phyloP scores from a whole-genome alignment of 92 coral and sea anemone genomes.

The Phenganax marumi region DNA sequence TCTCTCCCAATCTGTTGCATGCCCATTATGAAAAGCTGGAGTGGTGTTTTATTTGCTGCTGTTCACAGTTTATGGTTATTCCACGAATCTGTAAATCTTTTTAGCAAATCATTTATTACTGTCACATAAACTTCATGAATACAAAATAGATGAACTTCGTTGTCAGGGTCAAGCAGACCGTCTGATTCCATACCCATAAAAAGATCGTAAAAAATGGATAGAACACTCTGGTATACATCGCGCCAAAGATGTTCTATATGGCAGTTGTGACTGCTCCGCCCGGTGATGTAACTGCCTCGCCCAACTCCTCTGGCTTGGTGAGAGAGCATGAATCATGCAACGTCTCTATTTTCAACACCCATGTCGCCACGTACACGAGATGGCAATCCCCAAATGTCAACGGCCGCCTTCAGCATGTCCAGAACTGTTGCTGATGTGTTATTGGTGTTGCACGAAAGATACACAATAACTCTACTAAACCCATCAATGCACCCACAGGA shows the following conservation, averaged over 20 bases:
- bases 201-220: slow-evolving; percentile 47
- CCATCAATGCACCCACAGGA: slow-evolving; percentile 62
- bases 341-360: slow-evolving; percentile 64
- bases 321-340: slow-evolving; percentile 45
- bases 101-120: slow-evolving; percentile 31
- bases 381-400: slow-evolving; percentile 54
- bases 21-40: slow-evolving; percentile 66
- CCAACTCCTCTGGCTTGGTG: slow-evolving; percentile 52
- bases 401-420: slow-evolving; percentile 40
- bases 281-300: slow-evolving; percentile 53
- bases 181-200: slow-evolving; percentile 32
- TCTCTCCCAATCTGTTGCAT: slow-evolving; percentile 66
- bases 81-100: slow-evolving; percentile 44
- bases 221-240: slow-evolving; percentile 47
- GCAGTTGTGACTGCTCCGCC: slow-evolving; percentile 45
- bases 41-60: slow-evolving; percentile 55
- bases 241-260: slow-evolving; percentile 52
- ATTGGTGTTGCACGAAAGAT: slow-evolving; percentile 41
- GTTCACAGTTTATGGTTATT: slow-evolving; percentile 56
- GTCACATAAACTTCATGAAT: slow-evolving; percentile 46
- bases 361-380: slow-evolving; percentile 58
- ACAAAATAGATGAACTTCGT: slow-evolving; percentile 48
- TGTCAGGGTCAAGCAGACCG: slow-evolving; percentile 29
- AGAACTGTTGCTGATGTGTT: slow-evolving; percentile 52
- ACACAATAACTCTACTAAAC: slow-evolving; percentile 46